Evolutionary conservation across 2,113 vertebrate genomes (phyloP).

Genomic region (Pteruthius melanotis): DNA sequence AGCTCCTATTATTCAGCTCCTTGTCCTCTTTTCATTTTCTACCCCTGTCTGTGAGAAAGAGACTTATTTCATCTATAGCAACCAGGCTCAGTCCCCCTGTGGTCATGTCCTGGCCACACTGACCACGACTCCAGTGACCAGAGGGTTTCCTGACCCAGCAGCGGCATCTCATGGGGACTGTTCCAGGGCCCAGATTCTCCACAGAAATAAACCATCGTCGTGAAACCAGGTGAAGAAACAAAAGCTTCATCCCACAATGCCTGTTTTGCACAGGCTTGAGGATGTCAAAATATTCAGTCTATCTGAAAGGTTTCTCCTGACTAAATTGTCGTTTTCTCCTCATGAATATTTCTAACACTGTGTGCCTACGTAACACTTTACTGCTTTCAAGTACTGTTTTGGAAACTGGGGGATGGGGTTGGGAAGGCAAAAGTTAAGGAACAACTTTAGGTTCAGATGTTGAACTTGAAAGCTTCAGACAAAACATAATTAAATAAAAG

Average conservation of each 20-base stretch:
- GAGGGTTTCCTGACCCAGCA: not conserved
- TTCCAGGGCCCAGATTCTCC: not conserved
- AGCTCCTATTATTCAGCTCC: constrained; percentile 26
- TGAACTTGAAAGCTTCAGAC: not conserved
- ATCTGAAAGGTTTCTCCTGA: not conserved
- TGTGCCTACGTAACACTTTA: not conserved
- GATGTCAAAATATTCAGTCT: not conserved
- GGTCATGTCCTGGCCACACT: not conserved
- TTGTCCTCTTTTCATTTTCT: constrained; percentile 1
- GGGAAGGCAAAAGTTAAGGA: not conserved
- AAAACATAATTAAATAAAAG: not conserved
- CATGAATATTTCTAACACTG: not conserved
- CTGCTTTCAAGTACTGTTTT: not conserved
- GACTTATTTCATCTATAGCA: not conserved
- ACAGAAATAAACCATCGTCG: not conserved
- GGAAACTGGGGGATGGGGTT: not conserved
- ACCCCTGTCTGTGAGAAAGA: not conserved
- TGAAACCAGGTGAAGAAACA: not conserved
- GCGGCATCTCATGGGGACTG: rapidly evolving
- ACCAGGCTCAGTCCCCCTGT: not conserved
- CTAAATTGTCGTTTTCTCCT: not conserved
- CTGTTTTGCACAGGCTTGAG: not conserved
- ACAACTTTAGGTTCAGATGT: not conserved
- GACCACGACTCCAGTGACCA: not conserved
- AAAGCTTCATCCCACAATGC: not conserved